Base-by-base conservation (phyloP, 1,140 invertebrate species). In the Periplaneta americana region DNA sequence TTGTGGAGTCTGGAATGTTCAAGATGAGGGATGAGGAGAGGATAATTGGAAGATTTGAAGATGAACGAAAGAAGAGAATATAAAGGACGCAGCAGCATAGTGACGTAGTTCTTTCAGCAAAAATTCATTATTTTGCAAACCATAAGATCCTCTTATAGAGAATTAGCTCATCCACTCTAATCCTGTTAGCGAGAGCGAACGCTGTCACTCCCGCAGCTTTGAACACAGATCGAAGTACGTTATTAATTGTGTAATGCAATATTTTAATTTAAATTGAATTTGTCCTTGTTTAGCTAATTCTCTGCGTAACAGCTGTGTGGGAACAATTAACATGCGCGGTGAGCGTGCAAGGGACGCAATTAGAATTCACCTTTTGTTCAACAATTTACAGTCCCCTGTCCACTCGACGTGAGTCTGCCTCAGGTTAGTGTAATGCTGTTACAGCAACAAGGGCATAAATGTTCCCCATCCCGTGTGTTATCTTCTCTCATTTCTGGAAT, bases 191-290 rank as follows among this genome's bases (percentile, higher is more conserved):
- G n/a, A n/a, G n/a, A n/a, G n/a, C n/a, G n/a, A n/a, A n/a, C n/a
- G n/a, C n/a, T n/a, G n/a, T n/a, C n/a, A n/a, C n/a, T n/a, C n/a
- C n/a, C n/a, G n/a, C 11, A 39, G 37, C 37, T 17, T 39, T n/a
- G 4, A 4, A 39, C 11, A 2, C n/a, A 48, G 15, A 48, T 22
- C 6, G 39, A 48, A 15, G 85, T 86, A 82, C n/a, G 17, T 48
- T 48, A 18, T 6, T 48, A 48, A 48, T 48, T 48, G 5, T 6
- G 39, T 18, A 48, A 15, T 15, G n/a, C 17, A 22, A 48, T 48
- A 48, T 48, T 48, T 48, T 48, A 17, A 48, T 48, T 22, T 48
- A 48, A 13, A 48, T 48, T 48, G 39, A 13, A 66, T 66, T 66
- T 13, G 22, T 28, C 48, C 22, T 66, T 66, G 48, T 66, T 28